Percentiles rank a stretch among this genome's conserved stretches.
Evolutionary conservation across 1,140 invertebrate genomes (phyloP).

Genomic region (Leptinotarsa defecta): DNA sequence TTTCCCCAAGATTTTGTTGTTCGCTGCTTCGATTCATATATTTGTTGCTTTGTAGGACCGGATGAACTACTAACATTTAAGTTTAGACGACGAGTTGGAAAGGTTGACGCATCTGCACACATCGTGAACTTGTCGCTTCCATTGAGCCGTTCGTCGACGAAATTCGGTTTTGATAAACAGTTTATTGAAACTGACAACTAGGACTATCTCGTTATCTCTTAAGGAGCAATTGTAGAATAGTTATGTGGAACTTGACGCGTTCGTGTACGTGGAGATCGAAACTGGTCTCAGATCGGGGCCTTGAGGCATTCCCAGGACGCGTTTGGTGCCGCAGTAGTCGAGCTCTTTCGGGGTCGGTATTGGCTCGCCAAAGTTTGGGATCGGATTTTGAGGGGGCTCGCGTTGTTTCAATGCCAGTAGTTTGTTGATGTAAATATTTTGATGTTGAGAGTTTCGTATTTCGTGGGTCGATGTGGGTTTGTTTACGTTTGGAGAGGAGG

Average conservation of each 20-base stretch:
- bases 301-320: background rate
- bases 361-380: background rate
- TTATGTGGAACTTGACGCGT: too few species aligned
- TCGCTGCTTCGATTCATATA: too few species aligned
- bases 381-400: background rate
- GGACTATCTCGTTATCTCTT: conserved; percentile 5
- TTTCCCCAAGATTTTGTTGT: conserved; percentile 21
- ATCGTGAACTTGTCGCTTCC: conserved; percentile 1
- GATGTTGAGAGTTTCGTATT: background rate
- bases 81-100: conserved; percentile 15
- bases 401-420: background rate
- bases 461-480: background rate
- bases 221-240: background rate
- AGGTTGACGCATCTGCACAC: conserved; percentile 18
- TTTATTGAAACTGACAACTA: conserved; percentile 8
- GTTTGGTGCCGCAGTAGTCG: too few species aligned
- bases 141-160: background rate
- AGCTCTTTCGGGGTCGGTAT: too few species aligned
- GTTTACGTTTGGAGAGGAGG: too few species aligned
- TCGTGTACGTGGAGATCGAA: background rate
- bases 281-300: background rate
- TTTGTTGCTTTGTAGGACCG: conserved; percentile 42
- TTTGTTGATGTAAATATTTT: background rate
- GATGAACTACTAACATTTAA: conserved; percentile 49
- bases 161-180: conserved; percentile 2